phyloP scores from a whole-genome alignment of 92 coral and sea anemone species.

The Phenganax marumi region DNA sequence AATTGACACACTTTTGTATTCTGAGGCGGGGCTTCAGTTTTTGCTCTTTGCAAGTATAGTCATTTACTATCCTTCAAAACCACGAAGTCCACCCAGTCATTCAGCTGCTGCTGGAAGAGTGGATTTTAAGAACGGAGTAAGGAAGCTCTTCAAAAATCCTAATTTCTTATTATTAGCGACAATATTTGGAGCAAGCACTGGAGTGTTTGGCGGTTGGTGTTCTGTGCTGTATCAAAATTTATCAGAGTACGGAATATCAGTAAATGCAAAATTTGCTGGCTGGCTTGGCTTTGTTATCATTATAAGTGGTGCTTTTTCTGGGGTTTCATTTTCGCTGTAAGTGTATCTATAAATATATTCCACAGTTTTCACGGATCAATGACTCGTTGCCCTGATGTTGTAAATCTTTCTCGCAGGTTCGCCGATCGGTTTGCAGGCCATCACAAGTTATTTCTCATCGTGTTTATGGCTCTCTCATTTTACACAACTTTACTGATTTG shows the following conservation, averaged over 20 bases:
- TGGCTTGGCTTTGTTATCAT: slow-evolving; percentile 90
- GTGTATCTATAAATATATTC: background rate
- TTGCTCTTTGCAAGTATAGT: slow-evolving; percentile 68
- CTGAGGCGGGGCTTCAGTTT: slow-evolving; percentile 73
- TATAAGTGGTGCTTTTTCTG: slow-evolving; percentile 82
- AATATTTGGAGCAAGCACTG: slow-evolving; percentile 80
- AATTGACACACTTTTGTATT: slow-evolving; percentile 77
- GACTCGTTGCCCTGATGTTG: background rate
- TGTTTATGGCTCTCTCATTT: slow-evolving; percentile 64
- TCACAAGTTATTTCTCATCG: slow-evolving; percentile 70
- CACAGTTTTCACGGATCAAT: background rate
- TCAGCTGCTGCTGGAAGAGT: slow-evolving; percentile 82
- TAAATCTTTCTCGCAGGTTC: slow-evolving; percentile 57
- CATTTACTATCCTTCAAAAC: slow-evolving; percentile 89
- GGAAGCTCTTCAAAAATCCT: slow-evolving; percentile 67
- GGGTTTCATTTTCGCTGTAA: slow-evolving; percentile 84
- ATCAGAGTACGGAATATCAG: slow-evolving; percentile 69
- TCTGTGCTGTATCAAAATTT: slow-evolving; percentile 91
- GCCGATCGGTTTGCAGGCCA: slow-evolving; percentile 83
- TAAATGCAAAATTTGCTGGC: slow-evolving; percentile 91
- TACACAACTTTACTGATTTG: slow-evolving; percentile 72
- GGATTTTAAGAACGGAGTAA: slow-evolving; percentile 78
- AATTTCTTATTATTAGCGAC: slow-evolving; percentile 69
- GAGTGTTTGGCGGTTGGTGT: slow-evolving; percentile 97
- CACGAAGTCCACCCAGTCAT: slow-evolving; percentile 86